Evolutionary conservation across 2,113 vertebrate species (phyloP), one percentile per base, ranked within the genome.

Genomic region (Marcusenius ussheri): DNA sequence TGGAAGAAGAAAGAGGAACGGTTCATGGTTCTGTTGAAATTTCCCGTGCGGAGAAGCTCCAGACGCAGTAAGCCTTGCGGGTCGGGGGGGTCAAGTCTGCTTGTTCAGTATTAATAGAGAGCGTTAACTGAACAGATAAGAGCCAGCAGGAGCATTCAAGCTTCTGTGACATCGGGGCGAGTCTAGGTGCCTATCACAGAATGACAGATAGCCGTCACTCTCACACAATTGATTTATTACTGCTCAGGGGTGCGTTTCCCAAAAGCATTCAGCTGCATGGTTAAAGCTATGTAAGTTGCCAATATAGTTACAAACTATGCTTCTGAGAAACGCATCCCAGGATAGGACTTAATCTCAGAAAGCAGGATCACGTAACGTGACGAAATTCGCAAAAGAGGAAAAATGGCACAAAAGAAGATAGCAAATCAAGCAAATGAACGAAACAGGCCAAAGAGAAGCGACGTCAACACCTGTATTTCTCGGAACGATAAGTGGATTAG

Each of bases 401-500:
- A 80, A 19, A 39, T 6, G 19, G 1, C 42, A 10, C 8, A 2
- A 1, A n/a, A 7, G 35, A 83, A 19, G 19, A 47, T 47, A 10
- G 17, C 3, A 4, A 47, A 47, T 46, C 35, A 46, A 84, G 83
- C 45, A 13, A 47, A 84, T n/a, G 24, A 27, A 42, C 7, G 62
- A 19, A 35, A 47, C n/a, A 31, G 45, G 58, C 42, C 13, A 10
- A 31, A 47, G n/a, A 0, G 39, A 24, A 77, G 27, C 27, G 39
- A 35, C 17, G 39, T 9, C 27, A 6, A 80, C 15, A 31, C 47
- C 87, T 92, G 70, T 89, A 90, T 53, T 56, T 87, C 77, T 51
- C 89, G 77, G 47, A 90, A 89, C 89, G 90, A 19, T 31, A 70
- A 27, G 15, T 19, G 5, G 17, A 50, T 80, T 83, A 77, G 83